Percentiles rank a stretch among this genome's conserved stretches.
These are phyloP conservation scores for Anisognathus igniventris DNA, from an alignment of 2,797 vertebrate genomes.

Conservation along the genomic window DNA sequence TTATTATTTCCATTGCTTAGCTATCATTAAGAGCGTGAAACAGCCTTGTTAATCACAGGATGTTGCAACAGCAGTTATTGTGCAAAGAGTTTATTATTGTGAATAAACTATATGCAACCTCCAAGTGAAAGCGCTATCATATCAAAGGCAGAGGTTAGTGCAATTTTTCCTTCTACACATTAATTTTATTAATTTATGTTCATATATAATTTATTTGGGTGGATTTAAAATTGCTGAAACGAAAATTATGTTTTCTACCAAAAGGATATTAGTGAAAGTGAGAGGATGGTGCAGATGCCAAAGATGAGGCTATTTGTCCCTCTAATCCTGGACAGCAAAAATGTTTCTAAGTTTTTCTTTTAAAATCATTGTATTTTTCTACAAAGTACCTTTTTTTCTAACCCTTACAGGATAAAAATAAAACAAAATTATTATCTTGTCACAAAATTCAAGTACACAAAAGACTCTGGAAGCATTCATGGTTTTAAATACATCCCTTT, in stretches of 20 bases:
- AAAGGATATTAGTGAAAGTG: neutral
- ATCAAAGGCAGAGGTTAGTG: neutral
- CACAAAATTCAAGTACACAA: neutral
- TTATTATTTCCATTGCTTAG: conserved; percentile 30
- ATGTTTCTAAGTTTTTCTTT: neutral
- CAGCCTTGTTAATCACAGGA: conserved; percentile 30
- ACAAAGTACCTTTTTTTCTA: neutral
- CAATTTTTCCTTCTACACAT: neutral
- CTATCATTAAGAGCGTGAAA: neutral
- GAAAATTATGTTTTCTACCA: neutral
- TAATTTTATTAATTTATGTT: neutral
- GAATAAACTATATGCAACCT: neutral
- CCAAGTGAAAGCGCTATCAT: neutral
- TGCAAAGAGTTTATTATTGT: neutral
- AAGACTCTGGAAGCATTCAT: neutral
- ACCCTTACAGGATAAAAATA: neutral
- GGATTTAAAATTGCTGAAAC: neutral
- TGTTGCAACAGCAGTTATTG: conserved; percentile 1
- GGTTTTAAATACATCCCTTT: neutral
- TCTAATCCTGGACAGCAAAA: neutral
- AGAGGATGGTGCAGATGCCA: neutral
- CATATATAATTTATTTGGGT: neutral
- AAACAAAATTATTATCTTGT: neutral
- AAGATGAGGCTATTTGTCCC: neutral
- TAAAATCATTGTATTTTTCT: neutral